Evolutionary conservation across 2,113 vertebrate genomes (phyloP), one percentile per base, ranked within the genome.

Genomic region (Neogale vison): DNA sequence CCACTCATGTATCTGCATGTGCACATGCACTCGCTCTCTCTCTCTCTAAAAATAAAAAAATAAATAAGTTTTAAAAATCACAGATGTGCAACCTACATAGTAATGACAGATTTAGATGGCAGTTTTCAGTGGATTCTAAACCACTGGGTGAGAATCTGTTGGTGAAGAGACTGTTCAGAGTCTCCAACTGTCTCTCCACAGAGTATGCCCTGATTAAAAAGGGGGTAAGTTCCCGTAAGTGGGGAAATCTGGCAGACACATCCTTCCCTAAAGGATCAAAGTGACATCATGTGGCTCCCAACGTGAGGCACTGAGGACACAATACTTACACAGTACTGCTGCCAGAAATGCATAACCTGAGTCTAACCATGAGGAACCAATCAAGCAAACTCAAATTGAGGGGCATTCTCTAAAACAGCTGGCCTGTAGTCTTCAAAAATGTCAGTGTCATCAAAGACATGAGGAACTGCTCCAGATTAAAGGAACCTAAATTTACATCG

Each of bases 321-420:
- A 79, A 4, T 36, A 36, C n/a, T 63, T 50, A 21, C 39, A 36
- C 3, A 69, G 24, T 18, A 11, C 72, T 85, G 36, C 88, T 83
- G 89, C 83, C 65, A n/a, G 61, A 88, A 63, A 83, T 20, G 57
- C 9, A 86, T 23, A 92, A 61, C 74, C 79, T 94, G 69, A 71
- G 17, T 57, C 90, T 83, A 47, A 79, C 82, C 87, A 83, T 21
- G 42, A 97, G 65, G 83, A 93, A 95, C 85, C 4, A 65, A 83
- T 77, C 88, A 84, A n/a, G 61, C 24, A 39, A 86, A 74, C 29
- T 84, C 79, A 87, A 57, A 79, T 0, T 21, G 80, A 89, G 50
- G 26, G 42, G 26, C 3, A 13, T 67, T 80, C 90, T 81, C 34
- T 8, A 52, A 80, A 96, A 82, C 14, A 71, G 45, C 39, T 80